Conservation (phyloP, 2,113 vertebrate genomes). For the Typhlomys cinereus region DNA sequence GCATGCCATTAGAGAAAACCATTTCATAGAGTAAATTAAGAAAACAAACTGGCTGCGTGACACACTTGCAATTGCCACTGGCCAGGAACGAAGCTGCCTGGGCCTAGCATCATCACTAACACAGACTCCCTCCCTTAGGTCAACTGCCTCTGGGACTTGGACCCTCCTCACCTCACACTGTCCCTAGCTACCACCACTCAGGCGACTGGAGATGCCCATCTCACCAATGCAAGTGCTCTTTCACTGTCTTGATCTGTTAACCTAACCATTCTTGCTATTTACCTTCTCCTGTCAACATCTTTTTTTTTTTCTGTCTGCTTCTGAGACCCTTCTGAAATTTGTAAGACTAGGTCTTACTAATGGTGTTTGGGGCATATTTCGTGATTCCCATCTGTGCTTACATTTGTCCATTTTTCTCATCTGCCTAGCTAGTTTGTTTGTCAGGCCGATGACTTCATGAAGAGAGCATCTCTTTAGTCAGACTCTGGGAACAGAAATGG, state of each 20-base stretch:
- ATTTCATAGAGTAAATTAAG: conserved; percentile 77
- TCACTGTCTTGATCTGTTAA: neutral
- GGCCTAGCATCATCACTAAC: neutral
- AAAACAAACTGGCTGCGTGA: conserved; percentile 75
- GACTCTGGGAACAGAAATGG: neutral
- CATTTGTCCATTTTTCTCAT: neutral
- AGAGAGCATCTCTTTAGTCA: neutral
- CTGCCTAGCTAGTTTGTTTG: neutral
- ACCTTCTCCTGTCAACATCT: neutral
- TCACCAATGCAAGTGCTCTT: neutral
- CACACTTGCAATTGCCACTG: conserved; percentile 56
- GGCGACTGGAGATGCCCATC: neutral
- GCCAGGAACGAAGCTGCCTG: conserved; percentile 31
- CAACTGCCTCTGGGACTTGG: neutral
- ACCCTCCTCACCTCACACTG: neutral
- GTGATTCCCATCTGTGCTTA: neutral
- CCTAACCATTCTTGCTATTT: neutral
- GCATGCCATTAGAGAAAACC: conserved; percentile 71
- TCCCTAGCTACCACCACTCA: neutral
- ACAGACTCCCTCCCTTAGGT: neutral
- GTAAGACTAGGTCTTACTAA: neutral
- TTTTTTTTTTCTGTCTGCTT: neutral
- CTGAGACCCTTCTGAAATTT: neutral
- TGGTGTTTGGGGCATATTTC: neutral
- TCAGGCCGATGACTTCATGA: neutral